Evolutionary conservation across 2,888 invertebrate species (phyloP).

Genomic region (Adelognathus sp.): DNA sequence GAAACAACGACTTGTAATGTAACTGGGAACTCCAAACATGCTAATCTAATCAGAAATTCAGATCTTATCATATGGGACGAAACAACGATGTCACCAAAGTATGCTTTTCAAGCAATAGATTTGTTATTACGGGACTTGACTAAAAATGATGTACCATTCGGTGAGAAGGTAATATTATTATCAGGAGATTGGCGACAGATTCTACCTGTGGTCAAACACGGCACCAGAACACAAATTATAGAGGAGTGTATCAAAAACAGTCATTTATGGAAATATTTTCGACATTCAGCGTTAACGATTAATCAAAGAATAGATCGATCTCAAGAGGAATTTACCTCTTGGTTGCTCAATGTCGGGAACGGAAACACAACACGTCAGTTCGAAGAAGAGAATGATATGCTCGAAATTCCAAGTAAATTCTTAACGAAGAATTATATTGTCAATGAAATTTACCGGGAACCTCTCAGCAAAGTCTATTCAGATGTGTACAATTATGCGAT

Average conservation of each 20-base stretch:
- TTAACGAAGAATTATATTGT: background rate
- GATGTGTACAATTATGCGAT: constrained; percentile 20
- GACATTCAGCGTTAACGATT: background rate
- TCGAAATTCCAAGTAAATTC: constrained; percentile 10
- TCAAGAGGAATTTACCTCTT: constrained; percentile 26
- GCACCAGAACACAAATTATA: constrained; percentile 1
- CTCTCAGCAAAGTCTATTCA: background rate
- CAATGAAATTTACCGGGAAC: constrained; percentile 25
- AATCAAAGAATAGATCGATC: constrained; percentile 41
- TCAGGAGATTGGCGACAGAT: constrained; percentile 32
- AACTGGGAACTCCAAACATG: constrained; percentile 6
- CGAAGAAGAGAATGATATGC: background rate
- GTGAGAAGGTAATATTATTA: constrained; percentile 4
- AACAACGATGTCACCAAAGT: constrained; percentile 46
- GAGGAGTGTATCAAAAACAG: constrained; percentile 15
- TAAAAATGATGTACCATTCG: background rate
- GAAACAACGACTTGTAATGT: constrained; percentile 41
- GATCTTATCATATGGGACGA: constrained; percentile 56
- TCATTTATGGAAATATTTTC: constrained; percentile 21
- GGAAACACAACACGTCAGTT: background rate
- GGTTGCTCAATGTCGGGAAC: constrained; percentile 37
- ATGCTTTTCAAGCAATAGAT: constrained; percentile 40
- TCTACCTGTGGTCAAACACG: constrained; percentile 30
- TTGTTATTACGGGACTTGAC: constrained; percentile 9
- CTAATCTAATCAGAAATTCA: constrained; percentile 12